Evolutionary conservation across 1,140 invertebrate genomes (phyloP).

Genomic region (Chelonus insularis): DNA sequence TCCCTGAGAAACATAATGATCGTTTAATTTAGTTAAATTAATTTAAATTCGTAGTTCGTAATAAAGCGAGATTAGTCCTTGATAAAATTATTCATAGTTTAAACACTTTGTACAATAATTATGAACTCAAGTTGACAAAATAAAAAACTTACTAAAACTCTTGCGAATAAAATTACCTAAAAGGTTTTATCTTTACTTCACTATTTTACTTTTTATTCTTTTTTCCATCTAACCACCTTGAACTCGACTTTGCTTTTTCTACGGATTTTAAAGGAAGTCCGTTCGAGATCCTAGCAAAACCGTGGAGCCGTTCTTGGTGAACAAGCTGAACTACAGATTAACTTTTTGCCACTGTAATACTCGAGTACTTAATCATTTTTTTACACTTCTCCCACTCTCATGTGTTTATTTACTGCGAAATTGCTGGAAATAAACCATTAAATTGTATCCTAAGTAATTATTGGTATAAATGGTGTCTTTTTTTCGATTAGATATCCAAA

Average conservation of each 20-base stretch:
- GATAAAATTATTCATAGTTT: too few relatives aligned
- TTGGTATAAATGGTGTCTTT: too few relatives aligned
- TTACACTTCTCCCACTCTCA: constrained; percentile 6
- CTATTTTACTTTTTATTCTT: background rate
- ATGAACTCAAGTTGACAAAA: background rate
- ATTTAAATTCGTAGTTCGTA: too few relatives aligned
- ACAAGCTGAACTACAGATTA: constrained; percentile 27
- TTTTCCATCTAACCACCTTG: background rate
- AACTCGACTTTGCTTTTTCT: constrained; percentile 7
- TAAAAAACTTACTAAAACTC: too few relatives aligned
- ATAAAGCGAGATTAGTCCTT: too few relatives aligned
- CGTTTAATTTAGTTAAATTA: too few relatives aligned
- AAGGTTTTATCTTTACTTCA: background rate
- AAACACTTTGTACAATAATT: background rate
- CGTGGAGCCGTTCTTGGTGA: constrained; percentile 12
- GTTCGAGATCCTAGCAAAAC: constrained; percentile 21
- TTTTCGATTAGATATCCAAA: too few relatives aligned
- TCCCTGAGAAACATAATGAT: too few relatives aligned
- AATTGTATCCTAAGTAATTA: background rate
- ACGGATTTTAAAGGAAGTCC: constrained; percentile 24
- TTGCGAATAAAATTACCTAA: background rate
- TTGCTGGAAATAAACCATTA: background rate
- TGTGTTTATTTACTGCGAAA: constrained; percentile 7
- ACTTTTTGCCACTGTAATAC: constrained; percentile 24
- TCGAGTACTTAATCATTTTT: constrained; percentile 27